phyloP scores from a whole-genome alignment of 2,888 invertebrate species.

The Podotricha telesiphe region DNA sequence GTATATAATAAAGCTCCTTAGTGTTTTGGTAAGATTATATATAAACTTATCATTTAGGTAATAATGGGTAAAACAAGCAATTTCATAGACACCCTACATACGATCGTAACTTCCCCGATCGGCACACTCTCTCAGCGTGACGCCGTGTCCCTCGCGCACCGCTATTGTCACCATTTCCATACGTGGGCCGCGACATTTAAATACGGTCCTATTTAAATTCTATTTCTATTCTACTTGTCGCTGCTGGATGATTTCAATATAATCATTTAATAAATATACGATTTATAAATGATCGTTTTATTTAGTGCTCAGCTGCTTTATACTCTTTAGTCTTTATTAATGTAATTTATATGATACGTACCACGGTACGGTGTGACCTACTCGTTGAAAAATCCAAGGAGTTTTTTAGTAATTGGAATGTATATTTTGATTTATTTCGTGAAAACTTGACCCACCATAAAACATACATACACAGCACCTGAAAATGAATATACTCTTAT shows the following conservation, averaged over 20 bases:
- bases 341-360: too few species aligned
- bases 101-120: conserved; percentile 35
- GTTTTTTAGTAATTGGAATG: too few species aligned
- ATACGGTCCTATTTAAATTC: conserved; percentile 45
- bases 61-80: not conserved
- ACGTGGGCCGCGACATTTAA: conserved; percentile 59
- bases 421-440: too few species aligned
- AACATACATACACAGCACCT: too few species aligned
- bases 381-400: too few species aligned
- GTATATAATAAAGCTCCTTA: too few species aligned
- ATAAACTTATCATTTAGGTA: too few species aligned
- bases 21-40: too few species aligned
- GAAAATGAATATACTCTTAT: too few species aligned
- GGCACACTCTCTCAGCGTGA: conserved; percentile 55
- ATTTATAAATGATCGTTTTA: conserved; percentile 28
- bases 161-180: conserved; percentile 60
- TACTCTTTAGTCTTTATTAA: too few species aligned
- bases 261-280: conserved; percentile 39
- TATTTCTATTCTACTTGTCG: conserved; percentile 43
- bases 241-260: conserved; percentile 35
- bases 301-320: conserved; percentile 26
- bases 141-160: conserved; percentile 50
- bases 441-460: too few species aligned
- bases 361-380: too few species aligned
- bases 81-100: conserved; percentile 38